These are phyloP conservation scores for Odontesthes bonariensis DNA, from an alignment of 2,113 vertebrate genomes.

Conservation along the genomic window DNA sequence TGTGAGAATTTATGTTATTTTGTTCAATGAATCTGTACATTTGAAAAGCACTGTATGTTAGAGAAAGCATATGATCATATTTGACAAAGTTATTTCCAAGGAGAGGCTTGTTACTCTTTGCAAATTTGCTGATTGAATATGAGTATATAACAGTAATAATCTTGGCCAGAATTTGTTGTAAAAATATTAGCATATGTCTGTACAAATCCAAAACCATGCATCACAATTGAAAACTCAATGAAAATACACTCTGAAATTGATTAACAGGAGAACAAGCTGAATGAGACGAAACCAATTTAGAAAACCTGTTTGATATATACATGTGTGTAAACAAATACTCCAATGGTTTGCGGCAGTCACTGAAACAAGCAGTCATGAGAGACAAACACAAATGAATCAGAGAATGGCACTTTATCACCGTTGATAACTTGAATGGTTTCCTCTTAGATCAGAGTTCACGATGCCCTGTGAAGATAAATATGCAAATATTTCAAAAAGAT, in stretches of 20 bases:
- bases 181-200: not conserved
- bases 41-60: too few species aligned
- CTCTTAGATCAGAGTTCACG: not conserved
- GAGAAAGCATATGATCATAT: not conserved
- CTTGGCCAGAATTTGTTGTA: not conserved
- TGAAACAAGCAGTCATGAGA: constrained; percentile 35
- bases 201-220: not conserved
- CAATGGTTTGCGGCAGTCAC: constrained; percentile 28
- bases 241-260: constrained; percentile 16
- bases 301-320: constrained; percentile 22
- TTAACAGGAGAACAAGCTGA: constrained; percentile 2
- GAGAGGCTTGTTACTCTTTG: not conserved
- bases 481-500: constrained; percentile 11
- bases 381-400: constrained; percentile 43
- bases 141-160: not conserved
- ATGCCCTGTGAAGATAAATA: constrained; percentile 13
- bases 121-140: not conserved
- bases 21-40: too few species aligned
- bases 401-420: constrained; percentile 14
- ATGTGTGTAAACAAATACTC: constrained; percentile 22
- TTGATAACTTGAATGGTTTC: too few species aligned
- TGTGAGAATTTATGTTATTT: not conserved
- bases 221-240: not conserved
- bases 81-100: too few species aligned
- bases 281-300: constrained; percentile 9